Evolutionary conservation across 2,888 invertebrate species (phyloP).

Genomic region (Blera fallax): DNA sequence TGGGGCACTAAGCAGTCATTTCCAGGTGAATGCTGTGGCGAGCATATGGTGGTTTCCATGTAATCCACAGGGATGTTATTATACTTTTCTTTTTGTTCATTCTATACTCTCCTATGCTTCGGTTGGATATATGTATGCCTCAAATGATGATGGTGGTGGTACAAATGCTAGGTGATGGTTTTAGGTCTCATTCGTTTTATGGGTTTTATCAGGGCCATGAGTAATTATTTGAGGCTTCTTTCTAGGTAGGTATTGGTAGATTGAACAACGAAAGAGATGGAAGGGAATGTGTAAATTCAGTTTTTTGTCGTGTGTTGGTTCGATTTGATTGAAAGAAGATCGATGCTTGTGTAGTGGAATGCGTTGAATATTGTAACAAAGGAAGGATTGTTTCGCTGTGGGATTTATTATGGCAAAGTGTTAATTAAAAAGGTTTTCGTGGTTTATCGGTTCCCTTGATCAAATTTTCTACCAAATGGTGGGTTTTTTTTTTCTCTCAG

Average conservation of each 20-base stretch:
- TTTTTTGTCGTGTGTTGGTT: neutral
- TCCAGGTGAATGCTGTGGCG: conserved; percentile 54
- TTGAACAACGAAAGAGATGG: neutral
- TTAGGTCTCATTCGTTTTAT: conserved; percentile 26
- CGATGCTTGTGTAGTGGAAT: neutral
- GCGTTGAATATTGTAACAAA: neutral
- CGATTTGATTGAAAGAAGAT: conserved; percentile 36
- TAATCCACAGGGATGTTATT: conserved; percentile 35
- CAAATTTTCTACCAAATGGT: neutral
- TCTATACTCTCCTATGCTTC: neutral
- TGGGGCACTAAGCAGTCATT: conserved; percentile 22
- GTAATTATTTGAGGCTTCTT: conserved; percentile 50
- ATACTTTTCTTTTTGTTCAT: conserved; percentile 10
- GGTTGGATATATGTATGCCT: neutral
- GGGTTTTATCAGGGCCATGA: conserved; percentile 60
- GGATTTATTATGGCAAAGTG: conserved; percentile 18
- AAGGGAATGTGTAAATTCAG: neutral
- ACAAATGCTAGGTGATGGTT: neutral
- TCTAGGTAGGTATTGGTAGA: neutral
- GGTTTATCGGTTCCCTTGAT: conserved; percentile 26
- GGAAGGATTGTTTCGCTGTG: neutral
- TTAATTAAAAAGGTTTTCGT: conserved; percentile 39
- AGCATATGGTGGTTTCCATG: conserved; percentile 45
- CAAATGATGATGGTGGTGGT: neutral
- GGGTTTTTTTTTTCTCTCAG: neutral